Evolutionary conservation across 2,113 vertebrate species (phyloP).

Genomic region (Siniperca chuatsi): DNA sequence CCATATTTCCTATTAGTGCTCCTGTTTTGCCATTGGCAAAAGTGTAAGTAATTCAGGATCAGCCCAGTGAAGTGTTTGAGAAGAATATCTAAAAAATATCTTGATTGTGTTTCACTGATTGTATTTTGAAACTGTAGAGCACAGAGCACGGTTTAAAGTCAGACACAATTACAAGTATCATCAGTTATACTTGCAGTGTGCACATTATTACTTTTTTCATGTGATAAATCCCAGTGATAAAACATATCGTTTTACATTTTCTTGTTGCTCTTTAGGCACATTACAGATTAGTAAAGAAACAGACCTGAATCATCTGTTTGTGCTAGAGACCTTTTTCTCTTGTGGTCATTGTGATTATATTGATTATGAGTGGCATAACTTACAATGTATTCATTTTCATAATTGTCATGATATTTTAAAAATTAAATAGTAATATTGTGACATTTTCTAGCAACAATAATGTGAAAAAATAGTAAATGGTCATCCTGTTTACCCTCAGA

Average conservation of each 20-base stretch:
- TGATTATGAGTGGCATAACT: background rate
- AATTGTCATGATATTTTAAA: background rate
- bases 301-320: background rate
- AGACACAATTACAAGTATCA: constrained; percentile 48
- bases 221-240: constrained; percentile 20
- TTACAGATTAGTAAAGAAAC: constrained; percentile 4
- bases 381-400: background rate
- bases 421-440: background rate
- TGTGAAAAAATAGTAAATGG: background rate
- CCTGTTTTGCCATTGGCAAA: constrained; percentile 58
- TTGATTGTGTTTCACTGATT: constrained; percentile 53
- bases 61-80: constrained; percentile 25
- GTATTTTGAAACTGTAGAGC: constrained; percentile 39
- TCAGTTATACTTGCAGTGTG: constrained; percentile 35
- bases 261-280: constrained; percentile 6
- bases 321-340: background rate
- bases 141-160: constrained; percentile 25
- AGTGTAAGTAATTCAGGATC: constrained; percentile 62
- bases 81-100: constrained; percentile 52
- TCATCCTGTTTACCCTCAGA: background rate
- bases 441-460: background rate
- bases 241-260: constrained; percentile 39
- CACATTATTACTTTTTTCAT: constrained; percentile 39
- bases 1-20: constrained; percentile 59
- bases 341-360: background rate